Conservation (phyloP, 2,888 invertebrate species). For the Cenopis cana region DNA sequence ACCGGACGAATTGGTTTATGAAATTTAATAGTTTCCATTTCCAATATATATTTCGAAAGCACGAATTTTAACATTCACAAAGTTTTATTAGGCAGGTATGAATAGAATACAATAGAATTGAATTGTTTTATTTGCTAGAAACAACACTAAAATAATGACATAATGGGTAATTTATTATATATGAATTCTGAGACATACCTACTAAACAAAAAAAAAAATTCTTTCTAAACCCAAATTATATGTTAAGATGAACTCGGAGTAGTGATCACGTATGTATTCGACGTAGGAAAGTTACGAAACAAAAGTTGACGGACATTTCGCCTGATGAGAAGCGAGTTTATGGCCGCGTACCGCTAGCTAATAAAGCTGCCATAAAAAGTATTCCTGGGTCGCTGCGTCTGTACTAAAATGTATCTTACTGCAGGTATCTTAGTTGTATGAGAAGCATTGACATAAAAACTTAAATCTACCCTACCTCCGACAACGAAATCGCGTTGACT, state of each 20-base stretch:
- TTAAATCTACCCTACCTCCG: constrained; percentile 23
- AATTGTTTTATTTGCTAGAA: too few relatives aligned
- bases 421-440: constrained; percentile 25
- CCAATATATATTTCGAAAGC: neutral
- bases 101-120: too few relatives aligned
- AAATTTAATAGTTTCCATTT: constrained; percentile 10
- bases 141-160: too few relatives aligned
- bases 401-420: constrained; percentile 37
- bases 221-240: too few relatives aligned
- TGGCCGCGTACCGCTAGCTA: constrained; percentile 62
- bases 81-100: neutral
- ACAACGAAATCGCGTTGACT: constrained; percentile 8
- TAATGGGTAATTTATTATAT: too few relatives aligned
- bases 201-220: too few relatives aligned
- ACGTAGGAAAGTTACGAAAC: constrained; percentile 44
- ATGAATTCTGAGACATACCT: too few relatives aligned
- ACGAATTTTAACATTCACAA: neutral
- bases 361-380: constrained; percentile 72
- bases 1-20: neutral
- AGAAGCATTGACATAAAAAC: constrained; percentile 14
- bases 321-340: constrained; percentile 71
- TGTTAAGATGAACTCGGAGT: neutral
- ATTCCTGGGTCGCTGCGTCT: constrained; percentile 54
- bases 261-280: constrained; percentile 19
- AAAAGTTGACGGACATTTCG: constrained; percentile 55